phyloP scores from a whole-genome alignment of 2,888 invertebrate genomes.

The Eupithecia pulchellata region DNA sequence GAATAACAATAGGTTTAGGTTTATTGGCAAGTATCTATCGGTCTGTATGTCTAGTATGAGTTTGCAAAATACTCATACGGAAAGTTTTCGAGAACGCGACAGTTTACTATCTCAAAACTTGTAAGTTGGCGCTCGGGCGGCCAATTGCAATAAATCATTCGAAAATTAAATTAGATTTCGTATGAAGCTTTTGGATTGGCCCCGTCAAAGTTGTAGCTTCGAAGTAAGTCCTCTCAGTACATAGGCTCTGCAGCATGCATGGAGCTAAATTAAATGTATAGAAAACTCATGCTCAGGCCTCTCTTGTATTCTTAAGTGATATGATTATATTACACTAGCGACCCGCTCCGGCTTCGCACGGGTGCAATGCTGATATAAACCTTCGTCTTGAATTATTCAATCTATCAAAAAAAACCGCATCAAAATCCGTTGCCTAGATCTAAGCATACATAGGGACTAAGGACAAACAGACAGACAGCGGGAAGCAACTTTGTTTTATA shows the following conservation, averaged over 20 bases:
- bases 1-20: slow-evolving; percentile 27
- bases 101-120: neutral
- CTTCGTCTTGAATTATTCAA: no score
- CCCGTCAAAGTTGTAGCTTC: neutral
- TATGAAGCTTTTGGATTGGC: neutral
- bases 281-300: neutral
- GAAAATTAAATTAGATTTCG: neutral
- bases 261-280: neutral
- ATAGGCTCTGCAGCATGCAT: neutral
- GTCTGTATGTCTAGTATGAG: neutral
- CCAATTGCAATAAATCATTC: neutral
- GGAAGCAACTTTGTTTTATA: no score
- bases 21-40: neutral
- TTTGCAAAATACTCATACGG: neutral
- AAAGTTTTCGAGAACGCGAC: neutral
- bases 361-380: no score
- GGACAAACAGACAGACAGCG: no score
- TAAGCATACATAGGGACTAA: no score
- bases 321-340: no score
- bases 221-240: neutral
- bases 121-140: neutral
- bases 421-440: no score
- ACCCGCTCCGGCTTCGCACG: no score
- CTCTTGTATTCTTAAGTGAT: neutral
- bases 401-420: no score